phyloP scores from a whole-genome alignment of 2,888 invertebrate genomes.

The Thereva nobilitata region DNA sequence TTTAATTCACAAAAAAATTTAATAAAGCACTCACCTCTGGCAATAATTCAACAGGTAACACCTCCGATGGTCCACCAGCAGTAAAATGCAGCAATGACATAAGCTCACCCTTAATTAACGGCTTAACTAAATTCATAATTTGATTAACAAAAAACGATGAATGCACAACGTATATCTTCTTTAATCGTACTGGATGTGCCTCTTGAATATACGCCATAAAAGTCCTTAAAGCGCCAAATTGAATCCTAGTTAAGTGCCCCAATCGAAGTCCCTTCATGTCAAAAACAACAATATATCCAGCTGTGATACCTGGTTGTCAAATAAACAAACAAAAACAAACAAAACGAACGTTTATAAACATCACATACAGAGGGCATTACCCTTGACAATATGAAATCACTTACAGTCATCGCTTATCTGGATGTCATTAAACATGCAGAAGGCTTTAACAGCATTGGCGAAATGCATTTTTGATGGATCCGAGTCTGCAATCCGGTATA shows the following conservation, averaged over 20 bases:
- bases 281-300: slow-evolving; percentile 67
- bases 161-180: slow-evolving; percentile 69
- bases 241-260: slow-evolving; percentile 69
- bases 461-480: slow-evolving; percentile 69
- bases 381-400: slow-evolving; percentile 35
- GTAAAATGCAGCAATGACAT: slow-evolving; percentile 65
- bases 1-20: too few species aligned
- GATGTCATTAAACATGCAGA: slow-evolving; percentile 71
- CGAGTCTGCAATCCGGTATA: slow-evolving; percentile 64
- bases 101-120: slow-evolving; percentile 67
- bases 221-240: slow-evolving; percentile 65
- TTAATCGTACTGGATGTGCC: slow-evolving; percentile 68
- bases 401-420: slow-evolving; percentile 65
- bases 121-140: slow-evolving; percentile 68
- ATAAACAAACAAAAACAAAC: slow-evolving; percentile 18
- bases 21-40: slow-evolving; percentile 40
- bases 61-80: slow-evolving; percentile 59
- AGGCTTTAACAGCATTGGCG: slow-evolving; percentile 65
- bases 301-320: slow-evolving; percentile 51
- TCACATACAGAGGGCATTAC: neutral
- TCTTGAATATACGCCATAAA: slow-evolving; percentile 73
- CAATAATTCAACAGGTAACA: slow-evolving; percentile 44
- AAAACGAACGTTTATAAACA: slow-evolving; percentile 2
- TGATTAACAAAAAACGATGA: slow-evolving; percentile 71
- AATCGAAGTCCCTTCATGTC: slow-evolving; percentile 70